Conservation (phyloP, 1,140 invertebrate genomes). For the Rhopalosiphum maidis region DNA sequence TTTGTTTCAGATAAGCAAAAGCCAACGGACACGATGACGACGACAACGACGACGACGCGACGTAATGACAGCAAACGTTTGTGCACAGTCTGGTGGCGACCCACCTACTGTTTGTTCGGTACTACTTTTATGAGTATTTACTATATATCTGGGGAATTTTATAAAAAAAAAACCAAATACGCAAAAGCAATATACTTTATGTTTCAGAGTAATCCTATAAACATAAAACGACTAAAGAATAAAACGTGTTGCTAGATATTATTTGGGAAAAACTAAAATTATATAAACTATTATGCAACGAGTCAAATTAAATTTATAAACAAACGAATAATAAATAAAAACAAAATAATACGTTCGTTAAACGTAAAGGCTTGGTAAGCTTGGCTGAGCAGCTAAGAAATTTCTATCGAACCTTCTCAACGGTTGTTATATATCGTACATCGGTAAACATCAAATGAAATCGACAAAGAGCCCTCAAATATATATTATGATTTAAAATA, state of each 20-base stretch:
- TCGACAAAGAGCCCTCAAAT: neutral
- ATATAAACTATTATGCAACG: neutral
- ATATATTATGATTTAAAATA: neutral
- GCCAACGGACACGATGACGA: neutral
- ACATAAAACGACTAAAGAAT: neutral
- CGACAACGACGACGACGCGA: neutral
- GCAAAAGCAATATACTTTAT: neutral
- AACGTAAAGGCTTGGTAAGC: neutral
- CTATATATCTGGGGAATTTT: neutral
- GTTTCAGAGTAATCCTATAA: neutral
- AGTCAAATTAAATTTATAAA: neutral
- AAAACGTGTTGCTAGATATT: neutral
- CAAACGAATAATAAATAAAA: neutral
- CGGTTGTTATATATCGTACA: neutral
- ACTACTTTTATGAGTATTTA: neutral
- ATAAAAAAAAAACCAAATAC: neutral
- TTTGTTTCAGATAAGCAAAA: slow-evolving; percentile 15
- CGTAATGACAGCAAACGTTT: neutral
- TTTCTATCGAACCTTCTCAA: neutral
- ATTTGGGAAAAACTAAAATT: neutral
- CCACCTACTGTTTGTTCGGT: neutral
- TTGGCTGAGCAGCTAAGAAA: neutral
- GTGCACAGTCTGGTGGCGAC: neutral
- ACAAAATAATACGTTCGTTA: neutral
- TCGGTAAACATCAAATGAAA: neutral